A percentile compares a stretch with the other conserved stretches of the same genome.
phyloP scores from a whole-genome alignment of 2,113 vertebrate species.

The Cnemophilus loriae region DNA sequence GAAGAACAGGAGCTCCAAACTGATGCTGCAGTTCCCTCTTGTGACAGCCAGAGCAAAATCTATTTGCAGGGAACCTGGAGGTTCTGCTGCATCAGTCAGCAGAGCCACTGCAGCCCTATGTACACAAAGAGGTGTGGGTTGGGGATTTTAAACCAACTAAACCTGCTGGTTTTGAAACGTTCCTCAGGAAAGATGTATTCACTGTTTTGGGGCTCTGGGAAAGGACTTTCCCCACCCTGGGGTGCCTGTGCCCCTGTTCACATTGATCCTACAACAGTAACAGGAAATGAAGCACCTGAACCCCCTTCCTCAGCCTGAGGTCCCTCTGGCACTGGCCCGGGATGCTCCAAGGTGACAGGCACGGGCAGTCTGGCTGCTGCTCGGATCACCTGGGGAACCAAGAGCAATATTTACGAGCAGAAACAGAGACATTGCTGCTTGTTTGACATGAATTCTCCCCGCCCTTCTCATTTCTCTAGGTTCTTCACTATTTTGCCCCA shows the following conservation, averaged over 20 bases:
- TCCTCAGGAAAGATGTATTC: neutral
- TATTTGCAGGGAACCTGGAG: rapidly evolving
- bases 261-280: rapidly evolving
- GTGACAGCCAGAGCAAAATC: neutral
- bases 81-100: neutral
- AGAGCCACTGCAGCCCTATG: rapidly evolving
- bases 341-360: neutral
- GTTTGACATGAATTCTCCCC: neutral
- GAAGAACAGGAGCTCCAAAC: neutral
- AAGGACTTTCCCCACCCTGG: neutral
- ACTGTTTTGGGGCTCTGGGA: neutral
- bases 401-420: rapidly evolving
- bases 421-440: neutral
- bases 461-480: neutral
- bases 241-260: neutral
- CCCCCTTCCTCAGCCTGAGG: neutral
- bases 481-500: neutral
- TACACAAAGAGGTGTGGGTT: rapidly evolving
- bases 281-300: rapidly evolving
- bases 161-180: neutral
- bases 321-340: neutral
- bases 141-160: neutral
- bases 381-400: rapidly evolving
- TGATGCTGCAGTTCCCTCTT: conserved; percentile 31
- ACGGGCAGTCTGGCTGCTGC: rapidly evolving